Conservation (phyloP, 2,888 invertebrate genomes). For the Stenoptilia bipunctidactyla region DNA sequence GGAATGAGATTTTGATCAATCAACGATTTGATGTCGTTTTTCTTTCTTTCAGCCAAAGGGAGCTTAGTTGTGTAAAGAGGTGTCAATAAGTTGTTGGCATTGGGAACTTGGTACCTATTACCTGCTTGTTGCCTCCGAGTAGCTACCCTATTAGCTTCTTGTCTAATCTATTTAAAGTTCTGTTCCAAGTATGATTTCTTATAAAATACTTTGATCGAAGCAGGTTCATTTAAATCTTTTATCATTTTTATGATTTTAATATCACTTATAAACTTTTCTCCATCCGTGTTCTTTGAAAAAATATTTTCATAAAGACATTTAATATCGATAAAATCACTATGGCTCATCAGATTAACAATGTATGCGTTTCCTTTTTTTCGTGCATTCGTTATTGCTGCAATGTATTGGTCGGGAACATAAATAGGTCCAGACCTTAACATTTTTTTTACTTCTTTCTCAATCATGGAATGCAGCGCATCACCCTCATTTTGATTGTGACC, state of each 20-base stretch:
- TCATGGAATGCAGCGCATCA: conserved; percentile 11
- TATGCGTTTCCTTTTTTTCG: conserved; percentile 18
- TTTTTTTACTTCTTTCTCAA: conserved; percentile 7
- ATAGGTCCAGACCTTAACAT: conserved; percentile 10
- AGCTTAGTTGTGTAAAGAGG: conserved; percentile 6
- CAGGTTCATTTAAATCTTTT: conserved; percentile 8
- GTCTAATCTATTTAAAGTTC: conserved; percentile 6
- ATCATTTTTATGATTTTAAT: conserved; percentile 7
- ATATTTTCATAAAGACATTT: not conserved
- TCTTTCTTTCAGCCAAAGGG: conserved; percentile 8
- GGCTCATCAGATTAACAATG: conserved; percentile 7
- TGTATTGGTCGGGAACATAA: conserved; percentile 11
- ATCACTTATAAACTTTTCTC: conserved; percentile 5
- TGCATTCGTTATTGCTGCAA: conserved; percentile 15
- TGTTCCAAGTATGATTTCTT: conserved; percentile 7
- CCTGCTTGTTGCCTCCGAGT: conserved; percentile 4
- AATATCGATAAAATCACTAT: too few species aligned
- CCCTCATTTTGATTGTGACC: conserved; percentile 15
- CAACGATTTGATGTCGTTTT: conserved; percentile 9
- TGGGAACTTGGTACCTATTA: conserved; percentile 1
- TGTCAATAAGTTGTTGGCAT: conserved; percentile 4
- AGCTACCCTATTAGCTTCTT: conserved; percentile 4
- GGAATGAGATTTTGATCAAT: conserved; percentile 10
- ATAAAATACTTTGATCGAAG: conserved; percentile 5
- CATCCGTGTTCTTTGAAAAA: conserved; percentile 3